A percentile compares a stretch with the other conserved stretches of the same genome.
phyloP scores from a whole-genome alignment of 2,888 invertebrate genomes.

The Heliconius ismenius region DNA sequence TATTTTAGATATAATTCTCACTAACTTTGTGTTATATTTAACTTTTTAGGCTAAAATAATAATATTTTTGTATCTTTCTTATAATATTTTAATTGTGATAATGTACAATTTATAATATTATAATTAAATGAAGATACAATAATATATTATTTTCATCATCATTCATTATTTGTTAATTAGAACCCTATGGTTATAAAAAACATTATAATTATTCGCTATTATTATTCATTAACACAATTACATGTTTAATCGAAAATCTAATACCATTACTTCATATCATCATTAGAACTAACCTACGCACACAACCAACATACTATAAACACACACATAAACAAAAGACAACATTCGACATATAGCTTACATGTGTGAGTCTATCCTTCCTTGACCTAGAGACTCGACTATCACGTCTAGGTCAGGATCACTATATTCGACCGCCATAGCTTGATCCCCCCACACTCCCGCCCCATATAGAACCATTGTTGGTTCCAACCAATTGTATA shows the following conservation, averaged over 20 bases:
- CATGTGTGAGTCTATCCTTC: slow-evolving; percentile 78
- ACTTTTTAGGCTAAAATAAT: neutral
- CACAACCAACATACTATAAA: neutral
- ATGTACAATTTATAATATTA: neutral
- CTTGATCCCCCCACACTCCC: slow-evolving; percentile 50
- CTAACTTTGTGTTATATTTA: neutral
- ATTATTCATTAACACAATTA: neutral
- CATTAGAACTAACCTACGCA: neutral
- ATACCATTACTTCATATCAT: neutral
- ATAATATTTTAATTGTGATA: neutral
- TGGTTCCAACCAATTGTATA: slow-evolving; percentile 54
- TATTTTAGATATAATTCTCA: neutral
- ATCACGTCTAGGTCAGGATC: slow-evolving; percentile 79
- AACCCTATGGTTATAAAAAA: neutral
- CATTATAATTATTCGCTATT: neutral
- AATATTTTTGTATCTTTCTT: neutral
- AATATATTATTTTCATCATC: neutral
- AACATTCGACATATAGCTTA: slow-evolving; percentile 37
- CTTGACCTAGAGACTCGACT: slow-evolving; percentile 79
- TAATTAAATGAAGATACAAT: neutral
- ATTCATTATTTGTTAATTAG: neutral
- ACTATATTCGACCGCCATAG: slow-evolving; percentile 62
- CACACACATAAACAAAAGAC: slow-evolving; percentile 14
- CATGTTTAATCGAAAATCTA: neutral
- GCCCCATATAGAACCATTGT: slow-evolving; percentile 28